A percentile compares a stretch with the other conserved stretches of the same genome.
phyloP scores from a whole-genome alignment of 2,797 vertebrate species.

The Xenentodon cancila region DNA sequence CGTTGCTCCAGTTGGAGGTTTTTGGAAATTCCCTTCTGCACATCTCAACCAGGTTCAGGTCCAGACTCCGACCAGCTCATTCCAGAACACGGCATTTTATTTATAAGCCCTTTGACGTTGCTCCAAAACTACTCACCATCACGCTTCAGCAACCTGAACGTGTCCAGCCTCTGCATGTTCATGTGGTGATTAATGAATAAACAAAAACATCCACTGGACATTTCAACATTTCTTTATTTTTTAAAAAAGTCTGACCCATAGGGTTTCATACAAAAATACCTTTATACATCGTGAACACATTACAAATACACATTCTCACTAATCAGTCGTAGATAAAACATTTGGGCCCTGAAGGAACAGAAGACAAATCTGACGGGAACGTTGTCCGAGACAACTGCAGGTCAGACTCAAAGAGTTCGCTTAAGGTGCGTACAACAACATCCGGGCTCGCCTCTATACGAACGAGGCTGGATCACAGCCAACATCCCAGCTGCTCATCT shows the following conservation, averaged over 20 bases:
- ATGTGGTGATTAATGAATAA: not conserved
- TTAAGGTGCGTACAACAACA: slow-evolving; percentile 35
- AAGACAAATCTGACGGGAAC: slow-evolving; percentile 47
- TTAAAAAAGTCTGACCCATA: slow-evolving; percentile 71
- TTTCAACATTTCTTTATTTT: slow-evolving; percentile 57
- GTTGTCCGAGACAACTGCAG: slow-evolving; percentile 44
- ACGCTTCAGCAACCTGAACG: not conserved
- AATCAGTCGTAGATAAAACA: slow-evolving; percentile 51
- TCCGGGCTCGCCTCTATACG: not conserved
- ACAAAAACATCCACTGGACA: not conserved
- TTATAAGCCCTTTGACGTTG: too few species aligned
- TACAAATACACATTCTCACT: slow-evolving; percentile 53
- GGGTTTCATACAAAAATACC: slow-evolving; percentile 82
- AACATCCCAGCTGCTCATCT: slow-evolving; percentile 15
- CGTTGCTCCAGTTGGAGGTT: too few species aligned
- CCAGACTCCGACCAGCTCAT: too few species aligned
- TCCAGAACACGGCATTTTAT: too few species aligned
- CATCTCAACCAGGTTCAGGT: too few species aligned
- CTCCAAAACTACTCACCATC: not conserved
- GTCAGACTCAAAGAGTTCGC: slow-evolving; percentile 18
- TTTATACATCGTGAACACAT: slow-evolving; percentile 51
- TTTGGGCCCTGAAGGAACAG: slow-evolving; percentile 40
- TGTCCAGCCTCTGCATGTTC: not conserved
- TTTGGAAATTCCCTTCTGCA: too few species aligned
- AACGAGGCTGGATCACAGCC: too few species aligned